Conservation (phyloP, 2,797 vertebrate species). For the Siniperca obscura region DNA sequence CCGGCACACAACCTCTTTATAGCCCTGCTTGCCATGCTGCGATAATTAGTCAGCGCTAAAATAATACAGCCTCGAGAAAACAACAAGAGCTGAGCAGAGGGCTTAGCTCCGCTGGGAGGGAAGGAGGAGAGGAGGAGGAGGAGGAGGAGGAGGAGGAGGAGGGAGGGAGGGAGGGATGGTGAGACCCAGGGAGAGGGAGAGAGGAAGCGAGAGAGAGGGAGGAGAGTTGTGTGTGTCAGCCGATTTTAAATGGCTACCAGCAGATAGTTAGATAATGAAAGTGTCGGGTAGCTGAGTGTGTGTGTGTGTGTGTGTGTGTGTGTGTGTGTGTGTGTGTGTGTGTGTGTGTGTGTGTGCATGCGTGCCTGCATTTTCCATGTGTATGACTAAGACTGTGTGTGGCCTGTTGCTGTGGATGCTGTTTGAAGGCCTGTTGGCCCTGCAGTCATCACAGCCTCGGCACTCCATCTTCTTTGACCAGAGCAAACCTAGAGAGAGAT, state of each 20-base stretch:
- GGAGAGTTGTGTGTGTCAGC: conserved; percentile 67
- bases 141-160: conserved; percentile 13
- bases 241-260: conserved; percentile 73
- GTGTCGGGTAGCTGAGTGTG: conserved; percentile 55
- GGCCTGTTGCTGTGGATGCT: conserved; percentile 22
- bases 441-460: conserved; percentile 37
- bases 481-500: conserved; percentile 26
- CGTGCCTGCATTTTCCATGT: not conserved
- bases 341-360: not conserved
- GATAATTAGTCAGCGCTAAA: conserved; percentile 82
- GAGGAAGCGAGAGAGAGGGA: conserved; percentile 16
- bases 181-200: conserved; percentile 22
- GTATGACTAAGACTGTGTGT: conserved; percentile 29
- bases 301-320: conserved; percentile 2
- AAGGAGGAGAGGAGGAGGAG: conserved; percentile 24
- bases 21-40: conserved; percentile 72
- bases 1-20: conserved; percentile 60
- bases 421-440: conserved; percentile 39
- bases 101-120: conserved; percentile 72
- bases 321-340: conserved; percentile 1
- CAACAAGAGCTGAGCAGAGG: conserved; percentile 73
- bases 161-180: conserved; percentile 24
- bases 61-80: conserved; percentile 80
- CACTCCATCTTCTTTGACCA: conserved; percentile 23
- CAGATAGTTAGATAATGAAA: conserved; percentile 73